A percentile compares a stretch with the other conserved stretches of the same genome.
These are phyloP conservation scores for Drosophila pseudoananassae DNA, from an alignment of 1,140 invertebrate genomes.

Conservation along the genomic window DNA sequence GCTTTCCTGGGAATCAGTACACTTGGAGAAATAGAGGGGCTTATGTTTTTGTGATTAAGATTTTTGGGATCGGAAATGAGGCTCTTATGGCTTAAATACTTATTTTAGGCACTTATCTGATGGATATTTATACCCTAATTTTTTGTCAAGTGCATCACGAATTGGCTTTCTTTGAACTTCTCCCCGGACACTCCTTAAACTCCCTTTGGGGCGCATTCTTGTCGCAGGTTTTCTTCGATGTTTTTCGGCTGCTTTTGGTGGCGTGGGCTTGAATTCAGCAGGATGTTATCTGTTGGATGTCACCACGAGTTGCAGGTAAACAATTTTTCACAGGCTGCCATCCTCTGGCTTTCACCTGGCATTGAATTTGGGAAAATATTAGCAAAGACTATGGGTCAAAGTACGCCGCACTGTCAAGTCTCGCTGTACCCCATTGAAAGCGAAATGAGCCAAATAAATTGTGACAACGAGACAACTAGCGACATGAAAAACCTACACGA, in stretches of 20 bases:
- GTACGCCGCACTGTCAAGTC: constrained; percentile 23
- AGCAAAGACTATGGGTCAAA: constrained; percentile 57
- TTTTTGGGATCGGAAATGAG: background rate
- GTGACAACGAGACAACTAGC: constrained; percentile 35
- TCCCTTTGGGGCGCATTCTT: constrained; percentile 22
- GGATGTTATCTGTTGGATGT: constrained; percentile 65
- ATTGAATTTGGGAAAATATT: constrained; percentile 64
- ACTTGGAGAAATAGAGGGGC: constrained; percentile 2
- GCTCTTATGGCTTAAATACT: background rate
- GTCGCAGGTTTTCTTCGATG: constrained; percentile 18
- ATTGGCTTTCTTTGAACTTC: constrained; percentile 42
- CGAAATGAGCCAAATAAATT: constrained; percentile 49
- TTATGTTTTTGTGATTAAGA: background rate
- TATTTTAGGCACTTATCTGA: no score
- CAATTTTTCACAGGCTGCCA: constrained; percentile 44
- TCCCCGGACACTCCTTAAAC: constrained; percentile 12
- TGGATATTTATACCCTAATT: background rate
- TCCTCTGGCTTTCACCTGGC: constrained; percentile 57
- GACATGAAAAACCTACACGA: constrained; percentile 42
- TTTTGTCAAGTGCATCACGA: constrained; percentile 32
- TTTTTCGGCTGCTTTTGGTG: constrained; percentile 5
- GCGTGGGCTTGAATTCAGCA: constrained; percentile 59
- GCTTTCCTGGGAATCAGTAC: constrained; percentile 27
- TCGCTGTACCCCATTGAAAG: constrained; percentile 48
- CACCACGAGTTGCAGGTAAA: constrained; percentile 37